Evolutionary conservation across 2,113 vertebrate genomes (phyloP), one percentile per base, ranked within the genome.

Genomic region (Oreochromis spilurus): DNA sequence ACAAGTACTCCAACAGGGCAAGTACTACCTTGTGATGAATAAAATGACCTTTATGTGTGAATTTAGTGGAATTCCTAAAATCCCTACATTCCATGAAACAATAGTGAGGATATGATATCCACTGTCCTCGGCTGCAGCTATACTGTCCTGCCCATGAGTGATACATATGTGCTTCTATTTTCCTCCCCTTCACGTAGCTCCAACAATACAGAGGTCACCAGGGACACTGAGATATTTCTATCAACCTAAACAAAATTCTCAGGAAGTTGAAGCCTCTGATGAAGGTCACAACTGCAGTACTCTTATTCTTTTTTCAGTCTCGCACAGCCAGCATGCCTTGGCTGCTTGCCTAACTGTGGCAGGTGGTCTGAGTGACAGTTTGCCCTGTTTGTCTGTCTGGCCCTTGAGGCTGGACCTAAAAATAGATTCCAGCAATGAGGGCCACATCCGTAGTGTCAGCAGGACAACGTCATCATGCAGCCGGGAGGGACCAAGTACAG

Each of bases 401-500:
- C 80, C 86, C 92, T 90, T 80, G 88, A 90, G 85, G 72, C 77
- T 65, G 65, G 81, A 82, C 62, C 90, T 94, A 94, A 93, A 95
- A 91, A 94, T 95, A 94, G 89, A 91, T 31, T 79, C 5, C 58
- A 79, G 92, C 87, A 89, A 84, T 84, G 75, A 91, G 79, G 84
- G 78, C 67, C 86, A 92, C 84, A 82, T 89, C 88, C 81, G 80
- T 84, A 9, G 58, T 84, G 88, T 89, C 87, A 91, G 87, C 3
- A 81, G 81, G 53, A 70, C 29, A 19, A 91, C 70, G 80, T 91
- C 90, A 90, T 82, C 57, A 19, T 80, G 79, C 11, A 3, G 84
- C 54, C 13, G 38, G 81, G 78, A 80, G 52, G 88, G 70, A 52
- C 40, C 6, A 5, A 17, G n/a, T 4, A 6, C 43, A 48, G 45